phyloP scores from a whole-genome alignment of 2,797 vertebrate species.

The Acanthopagrus latus region DNA sequence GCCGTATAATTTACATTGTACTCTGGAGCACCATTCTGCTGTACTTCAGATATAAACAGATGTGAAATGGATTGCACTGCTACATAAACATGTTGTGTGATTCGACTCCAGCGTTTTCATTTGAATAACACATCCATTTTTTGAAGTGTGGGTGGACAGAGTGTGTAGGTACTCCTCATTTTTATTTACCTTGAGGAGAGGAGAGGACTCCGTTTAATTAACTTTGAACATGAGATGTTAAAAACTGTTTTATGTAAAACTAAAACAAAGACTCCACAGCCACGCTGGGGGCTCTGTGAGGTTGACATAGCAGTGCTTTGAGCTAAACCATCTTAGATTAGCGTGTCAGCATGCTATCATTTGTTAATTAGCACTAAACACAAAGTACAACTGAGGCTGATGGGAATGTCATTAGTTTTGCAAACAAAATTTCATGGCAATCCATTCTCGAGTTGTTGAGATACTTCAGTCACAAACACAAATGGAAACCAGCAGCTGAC shows the following conservation, averaged over 20 bases:
- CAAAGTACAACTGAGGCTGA: slow-evolving; percentile 1
- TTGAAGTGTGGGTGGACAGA: background rate
- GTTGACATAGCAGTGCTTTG: background rate
- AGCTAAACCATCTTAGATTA: background rate
- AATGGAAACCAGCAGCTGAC: background rate
- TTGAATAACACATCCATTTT: background rate
- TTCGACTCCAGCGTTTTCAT: background rate
- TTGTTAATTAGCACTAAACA: background rate
- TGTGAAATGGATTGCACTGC: slow-evolving; percentile 5
- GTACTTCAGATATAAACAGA: background rate
- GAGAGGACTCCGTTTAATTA: background rate
- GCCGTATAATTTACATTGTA: background rate
- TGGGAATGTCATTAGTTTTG: background rate
- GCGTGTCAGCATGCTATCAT: background rate
- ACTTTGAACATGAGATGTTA: background rate
- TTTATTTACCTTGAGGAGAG: background rate
- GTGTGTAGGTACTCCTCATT: background rate
- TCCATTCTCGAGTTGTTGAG: background rate
- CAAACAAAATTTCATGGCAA: background rate
- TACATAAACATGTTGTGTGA: background rate
- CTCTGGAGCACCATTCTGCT: background rate
- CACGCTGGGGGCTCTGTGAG: background rate
- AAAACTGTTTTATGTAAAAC: background rate
- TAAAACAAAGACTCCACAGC: background rate
- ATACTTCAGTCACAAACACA: background rate